These are phyloP conservation scores for Corydoras sp. DNA, from an alignment of 2,113 vertebrate genomes.

Conservation along the genomic window DNA sequence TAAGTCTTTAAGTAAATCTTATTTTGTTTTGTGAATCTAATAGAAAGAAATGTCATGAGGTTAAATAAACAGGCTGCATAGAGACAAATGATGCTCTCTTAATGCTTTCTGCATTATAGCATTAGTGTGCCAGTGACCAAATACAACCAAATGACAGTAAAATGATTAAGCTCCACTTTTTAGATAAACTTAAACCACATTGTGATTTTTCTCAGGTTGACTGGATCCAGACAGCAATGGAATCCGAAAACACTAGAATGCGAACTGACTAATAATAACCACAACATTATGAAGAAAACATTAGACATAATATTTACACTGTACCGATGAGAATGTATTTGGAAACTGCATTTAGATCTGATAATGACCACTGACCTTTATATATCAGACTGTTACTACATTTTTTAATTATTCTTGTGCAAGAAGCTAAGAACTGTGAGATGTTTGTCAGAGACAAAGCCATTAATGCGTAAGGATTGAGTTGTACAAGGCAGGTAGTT, in stretches of 20 bases:
- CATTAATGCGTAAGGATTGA: too few species aligned
- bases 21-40: conserved; percentile 2
- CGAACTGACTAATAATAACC: not conserved
- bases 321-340: not conserved
- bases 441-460: not conserved
- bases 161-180: not conserved
- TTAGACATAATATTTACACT: conserved; percentile 11
- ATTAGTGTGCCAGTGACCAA: conserved; percentile 4
- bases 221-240: not conserved
- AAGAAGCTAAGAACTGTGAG: too few species aligned
- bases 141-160: not conserved
- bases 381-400: too few species aligned
- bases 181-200: not conserved
- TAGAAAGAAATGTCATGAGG: conserved; percentile 1
- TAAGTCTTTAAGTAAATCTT: not conserved
- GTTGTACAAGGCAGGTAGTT: too few species aligned
- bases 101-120: conserved; percentile 15
- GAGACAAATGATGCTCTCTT: conserved; percentile 27
- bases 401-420: too few species aligned
- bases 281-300: conserved; percentile 1
- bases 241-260: not conserved
- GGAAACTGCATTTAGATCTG: too few species aligned
- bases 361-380: too few species aligned
- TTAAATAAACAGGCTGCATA: conserved; percentile 22
- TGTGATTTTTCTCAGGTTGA: not conserved